These are phyloP conservation scores for Eleginops maclovinus DNA, from an alignment of 2,113 vertebrate genomes.

Conservation along the genomic window DNA sequence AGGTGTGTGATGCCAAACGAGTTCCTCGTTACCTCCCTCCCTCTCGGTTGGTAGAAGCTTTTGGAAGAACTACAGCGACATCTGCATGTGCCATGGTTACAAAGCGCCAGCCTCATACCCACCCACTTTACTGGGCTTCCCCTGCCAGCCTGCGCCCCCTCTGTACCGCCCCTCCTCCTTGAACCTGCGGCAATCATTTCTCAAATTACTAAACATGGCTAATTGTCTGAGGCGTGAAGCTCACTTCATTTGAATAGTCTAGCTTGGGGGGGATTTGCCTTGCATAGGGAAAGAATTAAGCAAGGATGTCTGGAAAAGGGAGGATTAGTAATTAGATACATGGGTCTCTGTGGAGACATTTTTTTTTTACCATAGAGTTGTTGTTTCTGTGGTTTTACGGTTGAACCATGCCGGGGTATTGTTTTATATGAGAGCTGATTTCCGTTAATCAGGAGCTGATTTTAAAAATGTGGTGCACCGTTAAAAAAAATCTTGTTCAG, in stretches of 20 bases:
- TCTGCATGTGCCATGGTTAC: conserved; percentile 95
- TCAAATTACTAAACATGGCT: conserved; percentile 85
- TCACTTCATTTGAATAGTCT: conserved; percentile 91
- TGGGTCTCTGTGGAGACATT: conserved; percentile 40
- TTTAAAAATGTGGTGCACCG: neutral
- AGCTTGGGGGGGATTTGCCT: conserved; percentile 85
- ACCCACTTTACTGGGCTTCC: conserved; percentile 71
- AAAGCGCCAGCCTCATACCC: conserved; percentile 84
- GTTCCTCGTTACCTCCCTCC: conserved; percentile 86
- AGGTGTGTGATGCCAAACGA: conserved; percentile 84
- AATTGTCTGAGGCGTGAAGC: conserved; percentile 91
- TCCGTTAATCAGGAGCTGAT: conserved; percentile 17
- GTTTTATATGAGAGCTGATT: conserved; percentile 15
- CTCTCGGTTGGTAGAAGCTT: conserved; percentile 87
- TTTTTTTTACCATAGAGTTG: conserved; percentile 29
- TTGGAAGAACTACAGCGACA: conserved; percentile 99
- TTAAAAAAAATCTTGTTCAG: too few species aligned
- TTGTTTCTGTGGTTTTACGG: conserved; percentile 39
- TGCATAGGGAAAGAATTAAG: conserved; percentile 78
- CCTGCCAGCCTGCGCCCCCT: conserved; percentile 70
- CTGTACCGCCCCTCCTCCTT: conserved; percentile 66
- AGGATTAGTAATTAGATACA: conserved; percentile 50
- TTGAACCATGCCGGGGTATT: neutral
- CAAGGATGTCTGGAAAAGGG: conserved; percentile 58
- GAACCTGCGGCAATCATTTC: conserved; percentile 79